A percentile compares a stretch with the other conserved stretches of the same genome.
Evolutionary conservation across 2,888 invertebrate species (phyloP).

Genomic region (Allophyes oxyacanthae): DNA sequence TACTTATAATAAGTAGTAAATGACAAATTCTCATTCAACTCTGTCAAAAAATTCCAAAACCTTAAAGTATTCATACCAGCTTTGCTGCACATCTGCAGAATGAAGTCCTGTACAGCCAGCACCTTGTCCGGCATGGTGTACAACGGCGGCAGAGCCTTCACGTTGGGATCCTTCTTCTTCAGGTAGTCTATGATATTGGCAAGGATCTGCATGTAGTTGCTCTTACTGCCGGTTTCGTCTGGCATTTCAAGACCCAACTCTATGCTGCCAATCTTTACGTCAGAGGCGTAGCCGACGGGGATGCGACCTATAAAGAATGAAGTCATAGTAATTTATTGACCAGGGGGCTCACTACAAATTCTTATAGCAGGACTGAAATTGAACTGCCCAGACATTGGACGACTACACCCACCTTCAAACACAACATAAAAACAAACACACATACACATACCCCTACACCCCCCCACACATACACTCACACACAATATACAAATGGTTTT

Average conservation of each 20-base stretch:
- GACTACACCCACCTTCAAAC: no score
- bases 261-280: slow-evolving; percentile 69
- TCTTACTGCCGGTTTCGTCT: slow-evolving; percentile 52
- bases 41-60: no score
- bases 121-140: slow-evolving; percentile 79
- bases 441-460: no score
- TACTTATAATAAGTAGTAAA: no score
- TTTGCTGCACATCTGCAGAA: slow-evolving; percentile 71
- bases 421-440: no score
- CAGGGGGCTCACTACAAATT: no score
- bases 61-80: slow-evolving; percentile 66
- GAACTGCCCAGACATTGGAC: no score
- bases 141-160: slow-evolving; percentile 69
- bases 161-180: slow-evolving; percentile 58
- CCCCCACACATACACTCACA: no score
- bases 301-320: slow-evolving; percentile 64
- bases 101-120: slow-evolving; percentile 66
- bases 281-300: slow-evolving; percentile 77
- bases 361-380: no score
- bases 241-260: slow-evolving; percentile 75
- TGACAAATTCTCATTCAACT: no score
- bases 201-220: slow-evolving; percentile 70
- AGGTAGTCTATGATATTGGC: slow-evolving; percentile 77
- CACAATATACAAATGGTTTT: no score
- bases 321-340: neutral